A percentile compares a stretch with the other conserved stretches of the same genome.
phyloP scores from a whole-genome alignment of 2,888 invertebrate genomes.

The Andrena praecox region DNA sequence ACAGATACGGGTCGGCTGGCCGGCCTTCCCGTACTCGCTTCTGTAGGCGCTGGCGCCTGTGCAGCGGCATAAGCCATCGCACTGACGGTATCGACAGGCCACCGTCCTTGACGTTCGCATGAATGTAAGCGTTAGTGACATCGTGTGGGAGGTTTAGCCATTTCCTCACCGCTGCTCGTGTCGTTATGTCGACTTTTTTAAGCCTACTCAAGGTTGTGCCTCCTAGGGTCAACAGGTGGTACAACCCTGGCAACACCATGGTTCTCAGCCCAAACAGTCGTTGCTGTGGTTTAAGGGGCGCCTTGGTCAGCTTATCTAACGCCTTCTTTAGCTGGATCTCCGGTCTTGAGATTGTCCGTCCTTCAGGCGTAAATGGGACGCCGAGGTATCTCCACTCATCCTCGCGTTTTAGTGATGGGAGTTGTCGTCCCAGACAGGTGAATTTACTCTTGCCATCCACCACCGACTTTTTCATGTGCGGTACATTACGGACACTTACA shows the following conservation, averaged over 20 bases:
- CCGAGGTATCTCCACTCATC: conserved; percentile 47
- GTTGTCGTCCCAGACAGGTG: background rate
- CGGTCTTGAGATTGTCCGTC: background rate
- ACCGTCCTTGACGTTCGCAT: conserved; percentile 72
- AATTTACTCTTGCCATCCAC: conserved; percentile 36
- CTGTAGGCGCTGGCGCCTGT: background rate
- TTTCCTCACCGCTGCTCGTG: conserved; percentile 72
- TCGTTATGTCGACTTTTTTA: conserved; percentile 76
- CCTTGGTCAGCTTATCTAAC: conserved; percentile 14
- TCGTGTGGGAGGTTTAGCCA: conserved; percentile 78
- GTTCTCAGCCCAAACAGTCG: conserved; percentile 39
- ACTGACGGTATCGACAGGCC: conserved; percentile 57
- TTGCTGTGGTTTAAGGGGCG: conserved; percentile 56
- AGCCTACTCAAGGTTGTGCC: conserved; percentile 67
- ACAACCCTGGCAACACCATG: conserved; percentile 58
- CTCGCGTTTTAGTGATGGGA: background rate
- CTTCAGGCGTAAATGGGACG: conserved; percentile 43
- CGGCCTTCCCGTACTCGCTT: background rate
- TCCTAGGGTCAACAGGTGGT: conserved; percentile 81
- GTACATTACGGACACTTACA: conserved; percentile 42
- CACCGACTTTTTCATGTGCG: conserved; percentile 49
- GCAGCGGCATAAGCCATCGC: conserved; percentile 36
- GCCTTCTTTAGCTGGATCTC: background rate
- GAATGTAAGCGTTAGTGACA: conserved; percentile 75
- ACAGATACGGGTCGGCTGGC: background rate